Conservation (phyloP, 23 tunicate species). For the Pegea sp. region DNA sequence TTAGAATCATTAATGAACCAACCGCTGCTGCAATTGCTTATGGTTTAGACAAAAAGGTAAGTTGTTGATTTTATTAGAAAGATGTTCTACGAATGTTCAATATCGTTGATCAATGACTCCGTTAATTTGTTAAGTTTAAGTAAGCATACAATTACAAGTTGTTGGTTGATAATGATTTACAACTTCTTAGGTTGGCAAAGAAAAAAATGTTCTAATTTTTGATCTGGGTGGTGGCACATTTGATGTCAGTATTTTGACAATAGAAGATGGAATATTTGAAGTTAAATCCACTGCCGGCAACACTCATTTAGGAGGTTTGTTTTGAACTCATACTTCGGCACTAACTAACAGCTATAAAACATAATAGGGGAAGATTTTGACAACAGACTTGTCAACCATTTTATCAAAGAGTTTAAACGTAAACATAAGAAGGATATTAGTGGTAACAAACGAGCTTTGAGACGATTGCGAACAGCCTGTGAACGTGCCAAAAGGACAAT, state of each 20-base stretch:
- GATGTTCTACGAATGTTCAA: too few relatives aligned
- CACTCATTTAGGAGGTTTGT: constrained; percentile 82
- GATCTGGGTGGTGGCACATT: constrained; percentile 95
- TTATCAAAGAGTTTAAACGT: constrained; percentile 59
- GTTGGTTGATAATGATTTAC: too few relatives aligned
- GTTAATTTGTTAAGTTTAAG: too few relatives aligned
- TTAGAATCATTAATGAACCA: constrained; percentile 88
- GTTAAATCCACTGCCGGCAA: constrained; percentile 89
- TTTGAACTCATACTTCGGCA: neutral
- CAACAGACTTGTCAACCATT: constrained; percentile 81
- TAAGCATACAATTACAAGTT: too few relatives aligned
- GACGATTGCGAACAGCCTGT: constrained; percentile 89
- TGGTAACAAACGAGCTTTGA: constrained; percentile 62
- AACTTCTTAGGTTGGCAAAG: constrained; percentile 23
- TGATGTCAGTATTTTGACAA: constrained; percentile 70
- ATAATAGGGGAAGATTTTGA: constrained; percentile 91
- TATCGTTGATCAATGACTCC: too few relatives aligned
- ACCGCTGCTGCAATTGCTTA: constrained; percentile 97
- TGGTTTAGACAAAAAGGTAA: constrained; percentile 69
- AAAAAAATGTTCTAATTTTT: constrained; percentile 62
- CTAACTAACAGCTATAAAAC: neutral
- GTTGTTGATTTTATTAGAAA: too few relatives aligned
- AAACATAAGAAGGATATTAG: constrained; percentile 73
- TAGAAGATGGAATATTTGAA: constrained; percentile 83
- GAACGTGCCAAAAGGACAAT: constrained; percentile 90